phyloP scores from a whole-genome alignment of 2,797 vertebrate species.

The Danio albolineatus region DNA sequence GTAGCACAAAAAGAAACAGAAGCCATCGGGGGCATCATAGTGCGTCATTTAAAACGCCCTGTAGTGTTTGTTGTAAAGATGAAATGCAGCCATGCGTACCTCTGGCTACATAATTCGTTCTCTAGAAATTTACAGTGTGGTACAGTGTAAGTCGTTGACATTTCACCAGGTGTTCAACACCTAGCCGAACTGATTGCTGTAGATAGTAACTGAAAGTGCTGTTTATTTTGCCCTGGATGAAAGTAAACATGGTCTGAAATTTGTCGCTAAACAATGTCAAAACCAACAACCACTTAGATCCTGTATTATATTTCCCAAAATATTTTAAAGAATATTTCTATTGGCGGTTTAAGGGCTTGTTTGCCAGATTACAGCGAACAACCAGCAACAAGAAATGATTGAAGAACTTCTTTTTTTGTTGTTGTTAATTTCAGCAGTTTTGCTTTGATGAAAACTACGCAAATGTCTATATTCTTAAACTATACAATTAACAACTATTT shows the following conservation, averaged over 20 bases:
- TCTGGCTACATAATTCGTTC: too few relatives aligned
- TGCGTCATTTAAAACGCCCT: too few relatives aligned
- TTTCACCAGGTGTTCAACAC: slow-evolving; percentile 15
- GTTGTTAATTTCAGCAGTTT: slow-evolving; percentile 21
- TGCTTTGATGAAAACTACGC: not conserved
- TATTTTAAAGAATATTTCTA: slow-evolving; percentile 57
- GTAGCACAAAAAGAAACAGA: too few relatives aligned
- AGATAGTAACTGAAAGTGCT: too few relatives aligned
- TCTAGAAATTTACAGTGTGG: not conserved
- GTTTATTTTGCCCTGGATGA: slow-evolving; percentile 32
- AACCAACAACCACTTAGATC: slow-evolving; percentile 33
- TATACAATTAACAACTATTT: slow-evolving; percentile 12
- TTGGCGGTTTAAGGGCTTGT: slow-evolving; percentile 23
- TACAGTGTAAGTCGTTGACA: not conserved
- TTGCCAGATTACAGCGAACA: slow-evolving; percentile 35
- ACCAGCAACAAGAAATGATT: not conserved
- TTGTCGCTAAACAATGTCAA: slow-evolving; percentile 12
- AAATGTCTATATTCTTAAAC: slow-evolving; percentile 37
- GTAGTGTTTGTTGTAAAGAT: too few relatives aligned
- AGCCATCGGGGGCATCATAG: too few relatives aligned
- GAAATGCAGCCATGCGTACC: too few relatives aligned
- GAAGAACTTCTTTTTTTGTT: not conserved
- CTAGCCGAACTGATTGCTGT: slow-evolving; percentile 32
- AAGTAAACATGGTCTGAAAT: not conserved
- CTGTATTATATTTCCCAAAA: not conserved